A percentile compares a stretch with the other conserved stretches of the same genome.
phyloP scores from a whole-genome alignment of 1,140 invertebrate genomes.

The Sycophaga agraensis region DNA sequence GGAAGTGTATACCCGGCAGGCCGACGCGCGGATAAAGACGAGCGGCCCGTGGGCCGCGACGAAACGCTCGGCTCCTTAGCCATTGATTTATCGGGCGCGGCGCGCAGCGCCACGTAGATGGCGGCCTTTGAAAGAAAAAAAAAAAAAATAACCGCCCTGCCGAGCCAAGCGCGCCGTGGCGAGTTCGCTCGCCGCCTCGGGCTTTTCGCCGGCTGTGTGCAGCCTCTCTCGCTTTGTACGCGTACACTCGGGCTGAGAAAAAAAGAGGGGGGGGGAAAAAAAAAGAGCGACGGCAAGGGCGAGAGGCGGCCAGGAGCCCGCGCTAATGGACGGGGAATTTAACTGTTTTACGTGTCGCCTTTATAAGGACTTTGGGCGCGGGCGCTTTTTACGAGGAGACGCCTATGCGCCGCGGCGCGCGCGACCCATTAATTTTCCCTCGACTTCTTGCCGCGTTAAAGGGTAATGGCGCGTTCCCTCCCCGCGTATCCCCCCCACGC shows the following conservation, averaged over 20 bases:
- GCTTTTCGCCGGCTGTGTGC: neutral
- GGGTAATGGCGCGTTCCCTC: too few species aligned
- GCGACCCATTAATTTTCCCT: constrained; percentile 11
- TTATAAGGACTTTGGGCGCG: constrained; percentile 3
- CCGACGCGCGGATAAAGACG: too few species aligned
- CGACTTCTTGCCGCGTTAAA: neutral
- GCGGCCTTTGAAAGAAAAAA: too few species aligned
- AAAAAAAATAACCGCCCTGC: too few species aligned
- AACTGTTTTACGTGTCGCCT: constrained; percentile 19
- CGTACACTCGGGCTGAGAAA: too few species aligned
- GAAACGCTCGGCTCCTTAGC: too few species aligned
- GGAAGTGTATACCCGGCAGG: too few species aligned
- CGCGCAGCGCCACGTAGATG: too few species aligned
- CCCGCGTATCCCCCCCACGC: too few species aligned
- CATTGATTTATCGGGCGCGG: too few species aligned
- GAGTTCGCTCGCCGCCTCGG: neutral
- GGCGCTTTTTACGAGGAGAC: constrained; percentile 3
- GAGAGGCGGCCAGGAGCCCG: constrained; percentile 5
- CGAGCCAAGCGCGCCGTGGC: too few species aligned
- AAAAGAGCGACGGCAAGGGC: neutral
- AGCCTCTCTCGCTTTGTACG: neutral
- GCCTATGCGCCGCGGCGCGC: neutral
- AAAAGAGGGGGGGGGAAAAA: neutral
- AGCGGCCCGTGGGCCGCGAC: too few species aligned
- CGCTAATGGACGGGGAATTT: constrained; percentile 26